Conservation (phyloP, 2,888 invertebrate species). For the Polylopha cassiicola region DNA sequence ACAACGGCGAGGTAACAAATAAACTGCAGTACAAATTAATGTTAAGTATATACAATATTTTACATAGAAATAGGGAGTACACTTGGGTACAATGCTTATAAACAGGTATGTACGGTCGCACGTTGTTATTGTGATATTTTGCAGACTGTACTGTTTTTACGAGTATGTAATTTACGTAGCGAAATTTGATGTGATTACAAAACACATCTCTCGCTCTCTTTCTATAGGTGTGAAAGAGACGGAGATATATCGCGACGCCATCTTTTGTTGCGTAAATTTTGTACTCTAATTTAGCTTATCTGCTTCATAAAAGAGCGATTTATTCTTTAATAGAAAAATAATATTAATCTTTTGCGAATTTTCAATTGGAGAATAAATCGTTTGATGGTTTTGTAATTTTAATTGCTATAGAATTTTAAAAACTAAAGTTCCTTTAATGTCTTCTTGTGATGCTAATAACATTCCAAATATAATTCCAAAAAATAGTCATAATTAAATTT, state of each 20-base stretch:
- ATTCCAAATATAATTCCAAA: slow-evolving; percentile 10
- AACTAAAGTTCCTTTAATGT: slow-evolving; percentile 24
- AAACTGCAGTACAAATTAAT: slow-evolving; percentile 72
- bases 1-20: slow-evolving; percentile 62
- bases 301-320: no score
- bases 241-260: neutral
- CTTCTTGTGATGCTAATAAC: slow-evolving; percentile 14
- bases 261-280: slow-evolving; percentile 1
- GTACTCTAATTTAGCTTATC: neutral
- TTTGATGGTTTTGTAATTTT: slow-evolving; percentile 7
- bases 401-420: slow-evolving; percentile 8
- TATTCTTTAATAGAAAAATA: no score
- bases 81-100: slow-evolving; percentile 65
- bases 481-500: slow-evolving; percentile 13
- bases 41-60: slow-evolving; percentile 57
- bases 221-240: slow-evolving; percentile 14
- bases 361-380: slow-evolving; percentile 14
- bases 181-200: neutral
- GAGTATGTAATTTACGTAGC: slow-evolving; percentile 7
- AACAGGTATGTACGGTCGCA: slow-evolving; percentile 63
- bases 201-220: slow-evolving; percentile 3
- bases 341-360: slow-evolving; percentile 13
- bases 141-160: slow-evolving; percentile 5
- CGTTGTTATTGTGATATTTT: slow-evolving; percentile 26
- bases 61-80: slow-evolving; percentile 30